Evolutionary conservation across 2,797 vertebrate species (phyloP).

Genomic region (Molossus molossus): DNA sequence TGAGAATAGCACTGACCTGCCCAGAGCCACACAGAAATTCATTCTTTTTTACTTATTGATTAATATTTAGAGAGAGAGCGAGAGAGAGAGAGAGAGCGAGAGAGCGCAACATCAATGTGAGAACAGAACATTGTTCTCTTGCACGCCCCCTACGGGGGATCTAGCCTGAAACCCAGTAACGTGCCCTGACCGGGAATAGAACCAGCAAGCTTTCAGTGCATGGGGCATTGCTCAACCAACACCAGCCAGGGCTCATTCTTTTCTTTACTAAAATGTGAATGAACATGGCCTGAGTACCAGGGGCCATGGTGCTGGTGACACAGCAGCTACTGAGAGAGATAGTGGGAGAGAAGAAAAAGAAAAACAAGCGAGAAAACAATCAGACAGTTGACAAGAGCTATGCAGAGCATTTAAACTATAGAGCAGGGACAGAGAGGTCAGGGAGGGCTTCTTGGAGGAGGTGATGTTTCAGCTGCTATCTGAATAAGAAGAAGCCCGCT

Average conservation of each 20-base stretch:
- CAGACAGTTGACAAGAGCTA: background rate
- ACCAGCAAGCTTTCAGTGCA: no score
- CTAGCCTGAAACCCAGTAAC: no score
- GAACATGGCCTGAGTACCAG: accelerated
- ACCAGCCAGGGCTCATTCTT: background rate
- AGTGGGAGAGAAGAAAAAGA: background rate
- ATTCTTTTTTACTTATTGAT: background rate
- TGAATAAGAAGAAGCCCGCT: background rate
- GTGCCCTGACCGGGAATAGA: no score
- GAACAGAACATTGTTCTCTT: no score
- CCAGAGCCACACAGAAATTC: background rate
- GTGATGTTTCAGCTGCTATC: background rate
- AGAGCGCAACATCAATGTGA: no score
- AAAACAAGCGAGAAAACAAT: background rate
- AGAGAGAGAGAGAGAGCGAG: no score
- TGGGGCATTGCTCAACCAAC: no score
- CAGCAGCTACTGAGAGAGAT: background rate
- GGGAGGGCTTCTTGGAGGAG: background rate
- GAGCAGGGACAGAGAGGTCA: background rate
- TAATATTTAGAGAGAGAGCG: no score
- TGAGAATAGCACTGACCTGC: background rate
- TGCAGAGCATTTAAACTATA: background rate
- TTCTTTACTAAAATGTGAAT: background rate
- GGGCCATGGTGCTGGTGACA: background rate
- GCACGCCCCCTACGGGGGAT: no score